Evolutionary conservation across 2,888 invertebrate species (phyloP), one percentile per base, ranked within the genome.

Genomic region (Theodoxus fluviatilis): DNA sequence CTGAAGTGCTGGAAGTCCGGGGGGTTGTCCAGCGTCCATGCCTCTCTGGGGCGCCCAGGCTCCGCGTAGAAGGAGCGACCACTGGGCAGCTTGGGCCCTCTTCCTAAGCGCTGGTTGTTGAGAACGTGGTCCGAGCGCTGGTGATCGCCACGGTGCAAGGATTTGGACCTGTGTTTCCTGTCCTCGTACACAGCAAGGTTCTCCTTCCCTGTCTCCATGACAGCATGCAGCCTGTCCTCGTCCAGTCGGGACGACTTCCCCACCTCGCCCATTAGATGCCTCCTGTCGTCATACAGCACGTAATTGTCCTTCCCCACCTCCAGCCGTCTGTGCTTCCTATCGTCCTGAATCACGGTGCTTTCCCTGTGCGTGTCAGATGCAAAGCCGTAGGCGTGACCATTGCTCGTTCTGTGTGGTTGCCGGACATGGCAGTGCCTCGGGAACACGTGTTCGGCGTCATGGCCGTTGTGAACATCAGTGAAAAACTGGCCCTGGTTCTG

Each of bases 41-140:
- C 15, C 43, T 25, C n/a, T 43, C 22, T 25, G 22, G 37, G 3
- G 35, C 37, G 38, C 25, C 28, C 15, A 38, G 43, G n/a, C n/a
- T n/a, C n/a, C n/a, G n/a, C n/a, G n/a, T n/a, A n/a, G n/a, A n/a
- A n/a, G n/a, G n/a, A n/a, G n/a, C n/a, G n/a, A n/a, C n/a, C n/a
- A n/a, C n/a, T n/a, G n/a, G n/a, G n/a, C n/a, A n/a, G n/a, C n/a
- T n/a, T n/a, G n/a, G n/a, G n/a, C n/a, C n/a, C n/a, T n/a, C n/a
- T n/a, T n/a, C n/a, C n/a, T n/a, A n/a, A n/a, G n/a, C 57, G 57
- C 75, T 80, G 76, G 63, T 80, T 80, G 69, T 80, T 80, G 22
- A 79, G 70, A 25, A 70, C 6, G 33, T 35, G 43, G 18, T 55
- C 43, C 28, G 33, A 35, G 57, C 47, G 52, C 43, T 49, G 69